phyloP scores from a whole-genome alignment of 2,797 vertebrate species.

The Momotus momota region DNA sequence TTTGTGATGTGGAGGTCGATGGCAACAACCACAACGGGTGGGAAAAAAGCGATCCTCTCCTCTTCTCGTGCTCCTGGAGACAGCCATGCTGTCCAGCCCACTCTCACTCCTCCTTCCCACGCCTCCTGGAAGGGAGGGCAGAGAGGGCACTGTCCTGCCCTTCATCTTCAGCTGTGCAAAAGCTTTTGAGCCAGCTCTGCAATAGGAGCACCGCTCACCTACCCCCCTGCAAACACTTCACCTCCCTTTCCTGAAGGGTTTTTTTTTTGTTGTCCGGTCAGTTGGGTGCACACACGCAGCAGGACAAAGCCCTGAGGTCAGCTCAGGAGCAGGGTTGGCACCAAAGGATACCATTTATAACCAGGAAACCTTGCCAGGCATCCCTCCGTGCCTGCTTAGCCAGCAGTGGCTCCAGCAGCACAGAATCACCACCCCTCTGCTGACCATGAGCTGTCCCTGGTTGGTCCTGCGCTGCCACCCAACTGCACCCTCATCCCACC shows the following conservation, averaged over 20 bases:
- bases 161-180: background rate
- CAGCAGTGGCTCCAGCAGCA: background rate
- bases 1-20: background rate
- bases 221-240: background rate
- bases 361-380: accelerated
- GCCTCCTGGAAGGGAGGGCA: background rate
- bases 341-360: background rate
- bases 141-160: background rate
- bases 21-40: background rate
- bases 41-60: background rate
- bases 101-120: background rate
- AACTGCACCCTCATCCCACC: background rate
- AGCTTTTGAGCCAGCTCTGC: background rate
- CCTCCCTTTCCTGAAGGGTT: background rate
- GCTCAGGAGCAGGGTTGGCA: background rate
- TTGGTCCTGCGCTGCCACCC: accelerated
- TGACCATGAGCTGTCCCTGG: background rate
- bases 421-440: background rate
- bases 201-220: background rate
- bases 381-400: background rate
- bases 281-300: background rate
- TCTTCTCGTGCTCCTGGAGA: background rate
- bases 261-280: background rate
- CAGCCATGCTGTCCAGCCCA: background rate
- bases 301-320: background rate